Evolutionary conservation across 2,888 invertebrate genomes (phyloP), one percentile per base, ranked within the genome.

Genomic region (Steinernema scapterisci): DNA sequence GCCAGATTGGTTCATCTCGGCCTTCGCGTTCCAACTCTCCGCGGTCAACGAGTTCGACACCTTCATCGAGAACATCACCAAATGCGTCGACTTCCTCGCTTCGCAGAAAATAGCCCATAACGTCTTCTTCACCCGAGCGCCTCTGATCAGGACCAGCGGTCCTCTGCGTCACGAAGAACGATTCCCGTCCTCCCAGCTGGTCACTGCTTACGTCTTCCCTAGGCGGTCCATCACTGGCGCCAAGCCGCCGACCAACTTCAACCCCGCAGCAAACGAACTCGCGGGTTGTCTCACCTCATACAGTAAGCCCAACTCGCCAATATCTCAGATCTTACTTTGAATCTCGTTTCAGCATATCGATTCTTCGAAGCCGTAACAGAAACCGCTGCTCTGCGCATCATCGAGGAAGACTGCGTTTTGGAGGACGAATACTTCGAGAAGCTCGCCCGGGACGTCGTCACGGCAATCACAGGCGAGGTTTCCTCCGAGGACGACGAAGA

Each of bases 281-380:
- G 86, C 85, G 3, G 87, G 87, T 2, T 83, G 85, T 75, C 73
- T 87, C 16, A 85, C 86, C 7, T 78, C 84, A 2, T 87, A 87
- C 77, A 85, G 86, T 83, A 79, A 76, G 77, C 52, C 3, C 38
- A 38, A 3, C 38, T 38, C n/a, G n/a, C n/a, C n/a, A n/a, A n/a
- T n/a, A n/a, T n/a, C n/a, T n/a, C n/a, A n/a, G n/a, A n/a, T n/a
- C n/a, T n/a, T n/a, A n/a, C n/a, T n/a, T n/a, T 16, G 63, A 19
- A 9, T 9, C 38, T 73, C n/a, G 16, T 80, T 84, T 63, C 76
- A 86, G 86, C 83, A 3, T 78, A 77, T 31, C 79, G 81, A 0
- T 87, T 86, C 77, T 87, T 87, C 76, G 83, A 87, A 74, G 77
- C 84, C 6, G 83, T 83, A n/a, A 83, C 78, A 44, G 87, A 87